A percentile compares a stretch with the other conserved stretches of the same genome.
Evolutionary conservation across 2,113 vertebrate genomes (phyloP).

Genomic region (Scytalopus superciliaris): DNA sequence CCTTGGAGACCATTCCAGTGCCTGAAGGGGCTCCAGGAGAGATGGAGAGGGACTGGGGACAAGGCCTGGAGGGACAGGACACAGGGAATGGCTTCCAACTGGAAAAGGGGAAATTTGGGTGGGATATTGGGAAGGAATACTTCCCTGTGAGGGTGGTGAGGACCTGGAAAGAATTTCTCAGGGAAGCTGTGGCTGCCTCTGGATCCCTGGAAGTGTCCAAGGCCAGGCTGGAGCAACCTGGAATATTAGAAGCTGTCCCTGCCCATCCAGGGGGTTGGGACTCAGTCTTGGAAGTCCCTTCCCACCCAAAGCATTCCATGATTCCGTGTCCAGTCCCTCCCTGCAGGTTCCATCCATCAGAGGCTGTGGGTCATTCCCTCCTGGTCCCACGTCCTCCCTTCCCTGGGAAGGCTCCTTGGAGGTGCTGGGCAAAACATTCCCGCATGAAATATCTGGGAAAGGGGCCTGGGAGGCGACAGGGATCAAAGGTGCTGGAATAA

Average conservation of each 20-base stretch:
- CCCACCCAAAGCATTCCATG: not conserved
- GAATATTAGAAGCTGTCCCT: fast-evolving
- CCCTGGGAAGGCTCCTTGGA: too few relatives aligned
- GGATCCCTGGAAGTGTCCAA: not conserved
- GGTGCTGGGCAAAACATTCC: too few relatives aligned
- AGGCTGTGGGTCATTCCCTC: too few relatives aligned
- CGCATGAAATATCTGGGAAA: too few relatives aligned
- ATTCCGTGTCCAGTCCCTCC: not conserved
- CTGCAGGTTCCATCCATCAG: too few relatives aligned
- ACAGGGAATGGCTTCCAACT: not conserved
- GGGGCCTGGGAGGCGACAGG: too few relatives aligned
- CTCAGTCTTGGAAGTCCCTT: not conserved
- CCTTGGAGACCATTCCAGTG: fast-evolving
- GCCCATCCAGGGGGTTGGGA: not conserved
- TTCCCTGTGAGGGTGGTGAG: not conserved
- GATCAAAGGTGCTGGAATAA: too few relatives aligned
- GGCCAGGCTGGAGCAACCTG: fast-evolving
- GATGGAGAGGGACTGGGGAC: not conserved
- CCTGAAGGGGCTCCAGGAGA: not conserved
- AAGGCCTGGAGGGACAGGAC: not conserved
- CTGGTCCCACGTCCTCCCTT: too few relatives aligned
- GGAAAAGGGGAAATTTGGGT: not conserved
- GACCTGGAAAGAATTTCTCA: not conserved
- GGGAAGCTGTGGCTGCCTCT: not conserved
- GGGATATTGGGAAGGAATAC: not conserved